Conservation (phyloP, 2,888 invertebrate genomes). For the Drosophila setosimentum region DNA sequence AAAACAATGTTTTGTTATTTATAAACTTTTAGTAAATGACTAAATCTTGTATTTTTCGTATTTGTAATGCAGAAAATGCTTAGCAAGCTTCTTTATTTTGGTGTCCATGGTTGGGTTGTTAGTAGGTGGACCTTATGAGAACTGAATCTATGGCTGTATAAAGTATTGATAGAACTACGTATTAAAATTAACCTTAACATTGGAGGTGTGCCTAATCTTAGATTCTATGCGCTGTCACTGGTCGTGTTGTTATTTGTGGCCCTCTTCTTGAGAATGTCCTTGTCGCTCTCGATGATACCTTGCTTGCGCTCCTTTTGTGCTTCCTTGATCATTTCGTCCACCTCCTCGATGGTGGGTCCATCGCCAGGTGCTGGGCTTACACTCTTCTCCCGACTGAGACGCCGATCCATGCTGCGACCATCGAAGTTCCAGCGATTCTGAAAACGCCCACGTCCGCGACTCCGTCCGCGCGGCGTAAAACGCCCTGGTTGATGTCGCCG, state of each 20-base stretch:
- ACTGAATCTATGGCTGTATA: conserved; percentile 37
- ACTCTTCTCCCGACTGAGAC: conserved; percentile 85
- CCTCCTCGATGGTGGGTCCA: conserved; percentile 86
- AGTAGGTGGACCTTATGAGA: conserved; percentile 3
- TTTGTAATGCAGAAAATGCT: conserved; percentile 40
- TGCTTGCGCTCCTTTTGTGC: conserved; percentile 87
- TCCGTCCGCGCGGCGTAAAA: conserved; percentile 73
- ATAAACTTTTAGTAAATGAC: background rate
- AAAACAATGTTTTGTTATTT: background rate
- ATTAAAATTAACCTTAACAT: conserved; percentile 51
- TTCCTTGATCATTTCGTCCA: conserved; percentile 87
- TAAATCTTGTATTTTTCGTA: background rate
- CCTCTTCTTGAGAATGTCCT: conserved; percentile 84
- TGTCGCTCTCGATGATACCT: conserved; percentile 87
- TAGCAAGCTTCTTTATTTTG: conserved; percentile 67
- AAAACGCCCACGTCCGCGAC: conserved; percentile 75
- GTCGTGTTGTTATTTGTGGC: conserved; percentile 9
- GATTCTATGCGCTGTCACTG: conserved; percentile 35
- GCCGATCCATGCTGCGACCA: conserved; percentile 31
- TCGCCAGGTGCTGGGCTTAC: conserved; percentile 73
- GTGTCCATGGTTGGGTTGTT: conserved; percentile 24
- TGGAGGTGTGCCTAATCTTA: conserved; percentile 19
- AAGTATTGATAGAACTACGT: conserved; percentile 39
- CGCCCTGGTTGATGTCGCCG: conserved; percentile 82
- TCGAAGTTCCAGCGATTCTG: conserved; percentile 51